Evolutionary conservation across 2,888 invertebrate species (phyloP), one percentile per base, ranked within the genome.

Genomic region (Spisula subtruncata): DNA sequence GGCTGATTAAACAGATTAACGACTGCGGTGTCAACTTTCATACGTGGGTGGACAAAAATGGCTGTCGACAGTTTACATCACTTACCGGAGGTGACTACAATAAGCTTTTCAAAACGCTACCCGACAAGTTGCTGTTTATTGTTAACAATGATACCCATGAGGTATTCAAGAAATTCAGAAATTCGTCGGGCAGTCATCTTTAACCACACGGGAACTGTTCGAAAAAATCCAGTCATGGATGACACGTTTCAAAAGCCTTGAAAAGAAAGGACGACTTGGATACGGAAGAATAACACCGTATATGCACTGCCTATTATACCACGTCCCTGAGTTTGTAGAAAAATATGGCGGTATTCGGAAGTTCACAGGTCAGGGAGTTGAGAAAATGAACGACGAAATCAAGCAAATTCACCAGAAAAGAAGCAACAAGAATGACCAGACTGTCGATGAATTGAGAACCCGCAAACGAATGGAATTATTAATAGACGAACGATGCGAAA

Each of bases 351-450:
- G 16, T 20, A 0, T 85, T 0, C 32, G 1, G 0, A 14, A n/a
- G 14, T 86, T 25, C 18, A 86, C 46, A 25, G 86, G 86, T 0
- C 81, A 86, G 20, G 56, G 56, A 0, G 56, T 86, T 0, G 86
- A 86, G 46, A 86, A 86, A 60, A 14, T 86, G 25, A 86, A 86
- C 60, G 86, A 86, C 16, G 29, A 16, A 32, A 41, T 86, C 0
- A 80, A 86, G 25, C 41, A 6, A 0, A 86, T 86, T 1, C 86
- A 86, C 16, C 56, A 86, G 60, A 86, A 86, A 51, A 20, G 16
- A 0, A 51, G 56, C 16, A 60, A 60, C 5, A 86, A 81, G 51
- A n/a, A 4, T 0, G 56, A 86, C 41, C 86, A 86, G 32, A 46
- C 60, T 81, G 51, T 81, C 41, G 20, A n/a, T 0, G n/a, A 14